phyloP scores from a whole-genome alignment of 2,797 vertebrate species.

The Xerus rutilus region DNA sequence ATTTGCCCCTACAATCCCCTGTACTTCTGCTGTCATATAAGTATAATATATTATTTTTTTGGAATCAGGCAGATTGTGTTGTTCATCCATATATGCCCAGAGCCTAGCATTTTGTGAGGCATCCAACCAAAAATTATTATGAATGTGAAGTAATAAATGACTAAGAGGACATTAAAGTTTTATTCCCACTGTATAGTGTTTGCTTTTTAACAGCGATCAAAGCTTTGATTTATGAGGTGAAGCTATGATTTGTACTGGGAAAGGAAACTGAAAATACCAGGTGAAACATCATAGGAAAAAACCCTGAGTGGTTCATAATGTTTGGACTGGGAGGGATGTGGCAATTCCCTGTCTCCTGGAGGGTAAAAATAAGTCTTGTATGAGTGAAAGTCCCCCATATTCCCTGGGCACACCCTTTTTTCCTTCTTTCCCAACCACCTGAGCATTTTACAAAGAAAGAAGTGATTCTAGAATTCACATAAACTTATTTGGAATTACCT shows the following conservation, averaged over 20 bases:
- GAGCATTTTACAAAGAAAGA: neutral
- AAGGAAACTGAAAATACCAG: neutral
- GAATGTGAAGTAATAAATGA: slow-evolving; percentile 16
- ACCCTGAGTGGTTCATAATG: neutral
- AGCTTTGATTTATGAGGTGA: slow-evolving; percentile 10
- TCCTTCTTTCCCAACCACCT: neutral
- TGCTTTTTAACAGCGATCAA: neutral
- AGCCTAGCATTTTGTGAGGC: neutral
- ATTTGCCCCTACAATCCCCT: neutral
- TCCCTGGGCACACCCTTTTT: neutral
- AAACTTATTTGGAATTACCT: slow-evolving; percentile 17
- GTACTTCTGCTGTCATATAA: neutral
- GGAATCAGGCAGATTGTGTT: neutral
- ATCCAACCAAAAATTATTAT: slow-evolving; percentile 42
- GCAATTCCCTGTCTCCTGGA: neutral
- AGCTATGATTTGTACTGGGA: neutral
- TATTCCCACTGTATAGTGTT: neutral
- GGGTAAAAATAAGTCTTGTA: neutral
- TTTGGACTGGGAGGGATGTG: neutral
- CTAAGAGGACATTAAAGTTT: neutral
- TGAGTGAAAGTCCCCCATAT: neutral
- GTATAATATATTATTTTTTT: neutral
- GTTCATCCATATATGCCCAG: neutral
- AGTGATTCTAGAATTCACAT: slow-evolving; percentile 26
- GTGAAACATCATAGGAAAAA: neutral